Evolutionary conservation across 1,140 invertebrate genomes (phyloP).

Genomic region (Eriocheir sinensis): DNA sequence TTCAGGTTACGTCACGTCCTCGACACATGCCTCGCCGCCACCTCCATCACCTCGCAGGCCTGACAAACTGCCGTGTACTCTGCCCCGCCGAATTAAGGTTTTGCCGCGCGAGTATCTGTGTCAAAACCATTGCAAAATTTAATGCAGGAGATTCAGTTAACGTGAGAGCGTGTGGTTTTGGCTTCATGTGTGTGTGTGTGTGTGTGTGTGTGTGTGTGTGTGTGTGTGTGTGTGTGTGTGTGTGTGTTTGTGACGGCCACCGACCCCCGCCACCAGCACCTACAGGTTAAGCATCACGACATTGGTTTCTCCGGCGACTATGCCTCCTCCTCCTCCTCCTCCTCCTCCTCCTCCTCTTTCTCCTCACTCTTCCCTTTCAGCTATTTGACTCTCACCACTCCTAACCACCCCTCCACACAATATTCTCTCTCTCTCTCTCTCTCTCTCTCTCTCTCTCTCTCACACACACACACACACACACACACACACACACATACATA

Average conservation of each 20-base stretch:
- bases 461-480: background rate
- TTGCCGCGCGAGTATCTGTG: background rate
- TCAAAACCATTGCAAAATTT: background rate
- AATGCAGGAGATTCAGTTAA: background rate
- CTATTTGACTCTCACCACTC: background rate
- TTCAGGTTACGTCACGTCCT: slow-evolving; percentile 7
- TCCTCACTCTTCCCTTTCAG: background rate
- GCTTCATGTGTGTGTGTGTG: slow-evolving; percentile 49
- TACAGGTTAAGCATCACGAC: slow-evolving; percentile 11
- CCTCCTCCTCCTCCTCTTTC: background rate
- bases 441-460: slow-evolving; percentile 12
- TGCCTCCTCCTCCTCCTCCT: no score
- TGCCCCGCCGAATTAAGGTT: background rate
- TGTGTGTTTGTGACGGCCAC: slow-evolving; percentile 3
- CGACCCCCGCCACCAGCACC: background rate
- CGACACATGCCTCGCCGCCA: background rate
- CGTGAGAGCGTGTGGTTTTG: background rate
- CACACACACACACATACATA: no score
- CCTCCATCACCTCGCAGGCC: background rate
- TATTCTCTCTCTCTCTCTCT: slow-evolving; percentile 7
- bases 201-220: slow-evolving; percentile 61
- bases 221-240: slow-evolving; percentile 48
- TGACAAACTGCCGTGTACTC: background rate
- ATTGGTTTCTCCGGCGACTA: background rate
- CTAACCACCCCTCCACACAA: background rate